Conservation (phyloP, 2,113 vertebrate genomes). For the Hirundichthys speculiger region DNA sequence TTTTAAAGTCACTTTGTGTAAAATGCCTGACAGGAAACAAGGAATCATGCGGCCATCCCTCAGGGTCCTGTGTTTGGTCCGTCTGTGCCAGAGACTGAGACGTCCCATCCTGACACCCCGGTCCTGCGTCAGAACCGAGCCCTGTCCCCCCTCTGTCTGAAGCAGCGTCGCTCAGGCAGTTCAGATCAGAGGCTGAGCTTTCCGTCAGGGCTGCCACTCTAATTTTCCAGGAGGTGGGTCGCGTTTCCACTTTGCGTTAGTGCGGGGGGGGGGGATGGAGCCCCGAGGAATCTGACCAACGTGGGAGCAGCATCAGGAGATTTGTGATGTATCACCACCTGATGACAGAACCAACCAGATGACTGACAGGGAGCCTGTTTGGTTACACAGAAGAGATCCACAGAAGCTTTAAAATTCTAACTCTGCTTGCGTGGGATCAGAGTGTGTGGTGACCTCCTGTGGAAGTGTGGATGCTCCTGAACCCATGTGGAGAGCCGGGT, state of each 20-base stretch:
- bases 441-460: not conserved
- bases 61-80: not conserved
- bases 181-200: slow-evolving; percentile 11
- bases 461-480: too few relatives aligned
- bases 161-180: slow-evolving; percentile 10
- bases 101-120: too few relatives aligned
- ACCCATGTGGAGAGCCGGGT: not conserved
- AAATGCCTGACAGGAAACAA: not conserved
- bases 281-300: slow-evolving; percentile 50
- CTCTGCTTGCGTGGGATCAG: not conserved
- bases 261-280: slow-evolving; percentile 58
- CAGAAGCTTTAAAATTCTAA: not conserved
- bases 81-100: too few relatives aligned
- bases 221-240: slow-evolving; percentile 59
- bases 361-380: slow-evolving; percentile 24
- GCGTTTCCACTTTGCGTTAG: slow-evolving; percentile 67
- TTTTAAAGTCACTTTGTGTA: slow-evolving; percentile 4
- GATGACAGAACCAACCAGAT: slow-evolving; percentile 59
- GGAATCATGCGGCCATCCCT: not conserved
- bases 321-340: slow-evolving; percentile 52
- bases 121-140: too few relatives aligned
- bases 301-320: slow-evolving; percentile 20
- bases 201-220: slow-evolving; percentile 22
- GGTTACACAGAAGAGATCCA: not conserved
- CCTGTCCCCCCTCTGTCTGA: not conserved